A percentile compares a stretch with the other conserved stretches of the same genome.
Conservation (phyloP, 1,140 invertebrate genomes). For the Lepidurus arcticus region DNA sequence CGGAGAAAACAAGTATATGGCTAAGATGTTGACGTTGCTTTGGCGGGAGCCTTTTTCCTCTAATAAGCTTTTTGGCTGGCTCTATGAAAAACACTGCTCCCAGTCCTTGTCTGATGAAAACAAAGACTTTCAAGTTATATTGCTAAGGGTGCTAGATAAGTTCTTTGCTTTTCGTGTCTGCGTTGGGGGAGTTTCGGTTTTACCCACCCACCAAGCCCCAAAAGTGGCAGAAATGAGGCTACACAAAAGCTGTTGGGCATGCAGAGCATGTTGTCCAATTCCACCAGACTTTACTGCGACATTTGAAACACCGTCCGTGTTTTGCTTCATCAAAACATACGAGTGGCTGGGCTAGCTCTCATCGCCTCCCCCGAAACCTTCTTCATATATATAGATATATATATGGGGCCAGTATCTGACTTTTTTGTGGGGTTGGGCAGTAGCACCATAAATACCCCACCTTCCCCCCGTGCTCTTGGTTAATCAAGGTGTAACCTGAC, state of each 20-base stretch:
- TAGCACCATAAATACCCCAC: background rate
- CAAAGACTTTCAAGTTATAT: conserved; percentile 1
- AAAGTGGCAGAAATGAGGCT: conserved; percentile 19
- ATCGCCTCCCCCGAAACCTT: background rate
- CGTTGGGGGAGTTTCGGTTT: background rate
- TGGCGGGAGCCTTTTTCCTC: background rate
- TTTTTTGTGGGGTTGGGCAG: background rate
- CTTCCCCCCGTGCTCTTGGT: no score
- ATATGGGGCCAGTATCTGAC: background rate
- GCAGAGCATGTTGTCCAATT: conserved; percentile 21
- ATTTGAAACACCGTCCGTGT: conserved; percentile 18
- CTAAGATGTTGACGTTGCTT: background rate
- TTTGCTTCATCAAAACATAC: conserved; percentile 22
- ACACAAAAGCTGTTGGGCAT: conserved; percentile 5
- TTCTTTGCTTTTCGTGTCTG: background rate
- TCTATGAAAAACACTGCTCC: background rate
- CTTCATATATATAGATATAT: background rate
- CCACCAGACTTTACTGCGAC: conserved; percentile 12
- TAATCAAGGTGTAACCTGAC: no score
- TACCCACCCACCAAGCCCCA: background rate
- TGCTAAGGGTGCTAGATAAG: conserved; percentile 5
- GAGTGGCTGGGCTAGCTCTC: background rate
- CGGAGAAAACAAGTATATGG: background rate
- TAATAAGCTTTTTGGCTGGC: background rate
- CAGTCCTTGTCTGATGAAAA: background rate